Conservation (phyloP, 2,888 invertebrate genomes). For the Aphodius sticticus region DNA sequence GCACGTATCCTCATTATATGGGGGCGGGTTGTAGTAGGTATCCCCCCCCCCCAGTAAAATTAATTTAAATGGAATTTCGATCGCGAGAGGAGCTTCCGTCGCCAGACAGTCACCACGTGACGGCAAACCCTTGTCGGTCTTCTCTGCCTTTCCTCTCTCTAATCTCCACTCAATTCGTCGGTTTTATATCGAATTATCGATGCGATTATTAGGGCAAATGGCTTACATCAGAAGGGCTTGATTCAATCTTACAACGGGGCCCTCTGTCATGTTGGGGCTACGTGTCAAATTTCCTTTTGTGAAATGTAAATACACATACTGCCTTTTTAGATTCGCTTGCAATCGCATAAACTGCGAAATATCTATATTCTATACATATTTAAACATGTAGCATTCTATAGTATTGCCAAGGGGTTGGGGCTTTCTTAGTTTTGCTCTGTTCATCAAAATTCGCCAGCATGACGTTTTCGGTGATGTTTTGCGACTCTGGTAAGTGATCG, state of each 20-base stretch:
- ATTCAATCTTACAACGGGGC: not conserved
- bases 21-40: not conserved
- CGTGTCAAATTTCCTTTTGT: not conserved
- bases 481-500: too few relatives aligned
- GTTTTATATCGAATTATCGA: not conserved
- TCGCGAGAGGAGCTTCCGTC: not conserved
- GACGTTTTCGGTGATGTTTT: too few relatives aligned
- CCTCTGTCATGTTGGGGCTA: not conserved
- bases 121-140: not conserved
- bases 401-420: too few relatives aligned
- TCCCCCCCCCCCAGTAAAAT: not conserved
- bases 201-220: not conserved
- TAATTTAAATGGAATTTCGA: constrained; percentile 4
- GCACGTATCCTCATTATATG: not conserved
- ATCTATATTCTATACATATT: too few relatives aligned
- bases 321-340: too few relatives aligned
- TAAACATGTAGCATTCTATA: too few relatives aligned
- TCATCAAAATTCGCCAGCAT: too few relatives aligned
- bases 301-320: too few relatives aligned
- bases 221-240: not conserved
- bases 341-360: too few relatives aligned
- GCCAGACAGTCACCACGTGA: not conserved
- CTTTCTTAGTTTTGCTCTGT: too few relatives aligned
- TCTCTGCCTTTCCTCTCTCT: not conserved
- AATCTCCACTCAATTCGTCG: not conserved